Evolutionary conservation across 2,888 invertebrate species (phyloP), one percentile per base, ranked within the genome.

Genomic region (Eueremaeus valkanovi): DNA sequence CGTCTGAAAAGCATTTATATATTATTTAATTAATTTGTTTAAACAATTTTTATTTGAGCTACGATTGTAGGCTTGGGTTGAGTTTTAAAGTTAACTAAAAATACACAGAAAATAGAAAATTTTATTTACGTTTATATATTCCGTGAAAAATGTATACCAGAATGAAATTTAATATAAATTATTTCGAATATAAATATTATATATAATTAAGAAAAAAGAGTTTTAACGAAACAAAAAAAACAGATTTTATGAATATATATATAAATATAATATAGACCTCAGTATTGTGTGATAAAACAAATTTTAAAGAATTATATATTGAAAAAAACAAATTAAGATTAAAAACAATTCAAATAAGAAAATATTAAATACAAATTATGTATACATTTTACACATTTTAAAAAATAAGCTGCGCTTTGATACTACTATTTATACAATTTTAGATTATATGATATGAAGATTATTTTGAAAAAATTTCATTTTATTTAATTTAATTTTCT

Each of bases 211-310:
- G 29, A 33, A 61, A 29, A 27, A 13, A 55, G 11, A 55, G 27
- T 24, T 51, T 55, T 8, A 27, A n/a, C n/a, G n/a, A n/a, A n/a
- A n/a, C n/a, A n/a, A n/a, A n/a, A n/a, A n/a, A n/a, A n/a, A n/a
- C n/a, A n/a, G n/a, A n/a, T n/a, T n/a, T n/a, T n/a, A n/a, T n/a
- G n/a, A n/a, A n/a, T n/a, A n/a, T n/a, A n/a, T n/a, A n/a, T n/a
- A n/a, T n/a, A n/a, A n/a, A n/a, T 55, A 55, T 63, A 40, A 68
- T 40, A 68, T 68, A 68, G 68, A 68, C 68, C 68, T 68, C 68
- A 68, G 40, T 68, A 68, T 68, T 68, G 68, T 68, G 68, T 68
- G 68, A 68, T 68, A 68, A 40, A 40, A n/a, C 13, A 68, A 68
- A 42, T 18, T 6, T n/a, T 68, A 33, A 68, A 40, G 40, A 58